These are phyloP conservation scores for Byasa hedistus DNA, from an alignment of 2,888 invertebrate species.

Conservation along the genomic window DNA sequence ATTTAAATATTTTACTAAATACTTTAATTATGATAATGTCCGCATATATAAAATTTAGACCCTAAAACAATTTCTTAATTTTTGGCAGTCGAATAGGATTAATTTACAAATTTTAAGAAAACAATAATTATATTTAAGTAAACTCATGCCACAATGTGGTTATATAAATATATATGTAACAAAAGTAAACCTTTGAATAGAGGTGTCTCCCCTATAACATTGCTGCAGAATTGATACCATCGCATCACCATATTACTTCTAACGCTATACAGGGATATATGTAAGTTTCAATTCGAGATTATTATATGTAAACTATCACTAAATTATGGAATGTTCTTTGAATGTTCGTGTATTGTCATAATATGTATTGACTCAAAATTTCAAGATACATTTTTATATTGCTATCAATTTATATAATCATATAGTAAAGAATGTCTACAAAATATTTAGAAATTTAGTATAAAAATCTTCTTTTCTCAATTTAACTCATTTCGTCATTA, in stretches of 20 bases:
- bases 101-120: conserved; percentile 7
- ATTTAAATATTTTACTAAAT: conserved; percentile 21
- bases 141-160: neutral
- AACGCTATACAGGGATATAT: too few species aligned
- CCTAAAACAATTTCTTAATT: conserved; percentile 8
- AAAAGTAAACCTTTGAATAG: neutral
- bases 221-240: neutral
- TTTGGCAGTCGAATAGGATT: conserved; percentile 26
- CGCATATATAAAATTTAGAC: conserved; percentile 5
- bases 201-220: neutral
- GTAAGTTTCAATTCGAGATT: neutral
- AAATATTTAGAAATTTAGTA: too few species aligned
- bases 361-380: neutral
- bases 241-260: neutral
- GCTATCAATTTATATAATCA: neutral
- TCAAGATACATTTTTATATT: neutral
- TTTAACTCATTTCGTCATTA: too few species aligned
- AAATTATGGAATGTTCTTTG: conserved; percentile 19
- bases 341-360: conserved; percentile 15
- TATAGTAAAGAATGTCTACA: too few species aligned
- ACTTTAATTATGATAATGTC: neutral
- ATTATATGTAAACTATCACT: neutral
- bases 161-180: neutral
- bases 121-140: conserved; percentile 11
- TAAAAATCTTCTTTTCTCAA: too few species aligned